These are phyloP conservation scores for Dynastes maya DNA, from an alignment of 2,888 invertebrate species.

Conservation along the genomic window DNA sequence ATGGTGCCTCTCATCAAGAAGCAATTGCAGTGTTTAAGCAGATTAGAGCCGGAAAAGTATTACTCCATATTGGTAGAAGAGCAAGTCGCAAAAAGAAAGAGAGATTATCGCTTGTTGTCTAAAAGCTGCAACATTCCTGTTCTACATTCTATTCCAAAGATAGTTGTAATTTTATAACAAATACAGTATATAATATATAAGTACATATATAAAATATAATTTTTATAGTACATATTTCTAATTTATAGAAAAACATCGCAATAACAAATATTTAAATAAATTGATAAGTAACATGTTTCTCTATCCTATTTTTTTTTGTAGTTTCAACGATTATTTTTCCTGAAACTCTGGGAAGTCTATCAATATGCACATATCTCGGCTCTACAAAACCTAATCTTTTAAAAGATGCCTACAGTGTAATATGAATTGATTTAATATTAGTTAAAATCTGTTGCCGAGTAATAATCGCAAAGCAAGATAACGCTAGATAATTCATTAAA, in stretches of 20 bases:
- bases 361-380: too few species aligned
- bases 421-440: too few species aligned
- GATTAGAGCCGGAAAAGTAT: conserved; percentile 89
- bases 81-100: conserved; percentile 66
- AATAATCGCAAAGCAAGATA: too few species aligned
- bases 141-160: conserved; percentile 62
- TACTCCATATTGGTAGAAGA: conserved; percentile 80
- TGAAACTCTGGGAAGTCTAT: too few species aligned
- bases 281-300: too few species aligned
- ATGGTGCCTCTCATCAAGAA: conserved; percentile 91
- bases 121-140: conserved; percentile 57
- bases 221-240: conserved; percentile 46
- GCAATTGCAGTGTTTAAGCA: conserved; percentile 93
- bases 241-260: conserved; percentile 18
- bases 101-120: conserved; percentile 61
- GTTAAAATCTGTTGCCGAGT: too few species aligned
- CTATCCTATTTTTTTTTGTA: too few species aligned
- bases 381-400: too few species aligned
- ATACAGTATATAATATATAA: conserved; percentile 51
- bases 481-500: too few species aligned
- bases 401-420: too few species aligned
- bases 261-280: not conserved
- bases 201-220: conserved; percentile 44
- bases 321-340: too few species aligned
- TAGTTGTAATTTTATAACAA: conserved; percentile 51